Evolutionary conservation across 2,113 vertebrate genomes (phyloP).

Genomic region (Cathartes aura): DNA sequence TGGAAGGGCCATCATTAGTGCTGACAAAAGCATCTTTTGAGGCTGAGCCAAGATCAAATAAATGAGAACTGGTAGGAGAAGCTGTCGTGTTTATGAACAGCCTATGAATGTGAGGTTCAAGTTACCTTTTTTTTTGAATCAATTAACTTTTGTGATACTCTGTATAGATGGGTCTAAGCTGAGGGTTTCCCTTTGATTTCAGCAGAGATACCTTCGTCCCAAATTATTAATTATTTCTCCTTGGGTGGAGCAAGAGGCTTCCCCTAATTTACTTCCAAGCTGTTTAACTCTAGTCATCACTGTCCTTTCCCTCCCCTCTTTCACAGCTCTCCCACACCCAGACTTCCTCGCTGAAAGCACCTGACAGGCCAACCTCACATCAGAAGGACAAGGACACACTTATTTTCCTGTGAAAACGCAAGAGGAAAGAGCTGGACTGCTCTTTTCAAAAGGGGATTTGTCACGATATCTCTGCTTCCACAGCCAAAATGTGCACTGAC

Average conservation of each 20-base stretch:
- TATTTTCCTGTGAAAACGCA: background rate
- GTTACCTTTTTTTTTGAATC: background rate
- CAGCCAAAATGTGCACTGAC: conserved; percentile 20
- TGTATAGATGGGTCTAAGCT: background rate
- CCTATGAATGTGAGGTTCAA: background rate
- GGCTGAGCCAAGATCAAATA: conserved; percentile 12
- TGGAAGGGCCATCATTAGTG: conserved; percentile 36
- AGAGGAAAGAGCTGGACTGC: background rate
- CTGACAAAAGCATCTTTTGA: conserved; percentile 51
- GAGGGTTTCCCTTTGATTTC: background rate
- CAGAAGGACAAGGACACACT: background rate
- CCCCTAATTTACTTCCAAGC: background rate
- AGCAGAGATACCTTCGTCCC: background rate
- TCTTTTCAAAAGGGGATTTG: background rate
- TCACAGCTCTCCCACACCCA: background rate
- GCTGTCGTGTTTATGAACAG: background rate
- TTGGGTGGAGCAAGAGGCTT: background rate
- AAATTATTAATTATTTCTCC: background rate
- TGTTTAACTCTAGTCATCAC: background rate
- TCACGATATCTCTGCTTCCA: background rate
- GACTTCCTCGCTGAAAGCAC: background rate
- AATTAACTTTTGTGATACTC: background rate
- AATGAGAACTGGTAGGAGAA: conserved; percentile 27
- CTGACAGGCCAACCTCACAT: background rate
- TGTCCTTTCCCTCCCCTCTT: background rate